Evolutionary conservation across 2,888 invertebrate genomes (phyloP), one percentile per base, ranked within the genome.

Genomic region (Ormia ochracea): DNA sequence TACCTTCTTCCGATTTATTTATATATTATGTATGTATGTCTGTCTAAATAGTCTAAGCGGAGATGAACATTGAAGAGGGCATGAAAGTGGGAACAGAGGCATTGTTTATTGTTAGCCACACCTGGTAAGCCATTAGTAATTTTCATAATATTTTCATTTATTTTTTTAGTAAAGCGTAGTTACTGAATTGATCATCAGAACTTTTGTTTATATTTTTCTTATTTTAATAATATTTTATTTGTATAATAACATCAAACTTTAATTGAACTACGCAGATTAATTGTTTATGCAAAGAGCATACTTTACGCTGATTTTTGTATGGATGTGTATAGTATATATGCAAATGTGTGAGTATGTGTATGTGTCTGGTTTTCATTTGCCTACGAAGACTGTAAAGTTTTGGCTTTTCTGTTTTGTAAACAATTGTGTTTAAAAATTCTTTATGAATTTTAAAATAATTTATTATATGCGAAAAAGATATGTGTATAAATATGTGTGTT

Each of bases 201-300:
- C 52, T 17, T 12, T 52, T 59, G 69, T 70, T 50, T 63, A 50
- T 58, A 59, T 50, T 31, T 65, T 38, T 9, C 4, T 59, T n/a
- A n/a, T n/a, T 50, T 48, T 56, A 1, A 59, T 43, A 38, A 19
- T 59, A 23, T 31, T 58, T 31, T 50, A 10, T 58, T 65, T 19
- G 50, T 21, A 17, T 31, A 23, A 31, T 33, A 52, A 31, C 41
- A 63, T 26, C 10, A 66, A 61, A 52, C 41, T 14, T 45, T 33
- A 73, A 65, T 56, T 50, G 12, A 65, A 78, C 78, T 72, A 73
- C 80, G 80, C 80, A 80, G 72, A 54, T 69, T n/a, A 78, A 70
- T 81, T 78, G 52, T 75, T 54, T 72, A 81, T 78, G 54, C 78
- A 43, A 65, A 63, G 52, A 31, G 56, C 80, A 81, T 76, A 38